Conservation (phyloP, 2,888 invertebrate genomes). For the Nephrotoma guestfalica region DNA sequence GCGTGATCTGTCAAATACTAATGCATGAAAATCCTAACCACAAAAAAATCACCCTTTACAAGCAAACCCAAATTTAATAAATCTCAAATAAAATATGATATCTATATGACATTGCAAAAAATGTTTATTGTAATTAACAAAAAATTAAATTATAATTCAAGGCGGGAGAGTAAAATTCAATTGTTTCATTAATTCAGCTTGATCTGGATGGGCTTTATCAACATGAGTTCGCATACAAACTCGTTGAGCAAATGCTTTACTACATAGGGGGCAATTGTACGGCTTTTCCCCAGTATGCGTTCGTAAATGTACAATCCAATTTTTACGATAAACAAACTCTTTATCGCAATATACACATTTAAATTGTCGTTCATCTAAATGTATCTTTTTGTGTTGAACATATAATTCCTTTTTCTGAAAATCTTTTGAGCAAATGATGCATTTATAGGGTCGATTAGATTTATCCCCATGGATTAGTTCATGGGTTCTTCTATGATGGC, state of each 20-base stretch:
- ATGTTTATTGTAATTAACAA: no score
- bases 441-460: not conserved
- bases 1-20: no score
- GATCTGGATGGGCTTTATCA: not conserved
- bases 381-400: not conserved
- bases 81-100: no score
- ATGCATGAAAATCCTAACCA: no score
- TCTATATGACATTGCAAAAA: no score
- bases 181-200: not conserved
- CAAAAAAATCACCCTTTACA: no score
- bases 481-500: not conserved
- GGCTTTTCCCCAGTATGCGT: not conserved
- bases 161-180: not conserved
- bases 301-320: not conserved
- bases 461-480: not conserved
- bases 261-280: not conserved
- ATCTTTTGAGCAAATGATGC: not conserved
- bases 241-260: not conserved
- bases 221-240: not conserved
- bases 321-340: not conserved
- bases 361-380: not conserved
- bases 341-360: not conserved
- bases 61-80: no score
- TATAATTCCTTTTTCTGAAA: not conserved
- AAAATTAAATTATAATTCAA: not conserved